These are phyloP conservation scores for Lamellibrachia satsuma DNA, from an alignment of 2,888 invertebrate genomes.

Conservation along the genomic window DNA sequence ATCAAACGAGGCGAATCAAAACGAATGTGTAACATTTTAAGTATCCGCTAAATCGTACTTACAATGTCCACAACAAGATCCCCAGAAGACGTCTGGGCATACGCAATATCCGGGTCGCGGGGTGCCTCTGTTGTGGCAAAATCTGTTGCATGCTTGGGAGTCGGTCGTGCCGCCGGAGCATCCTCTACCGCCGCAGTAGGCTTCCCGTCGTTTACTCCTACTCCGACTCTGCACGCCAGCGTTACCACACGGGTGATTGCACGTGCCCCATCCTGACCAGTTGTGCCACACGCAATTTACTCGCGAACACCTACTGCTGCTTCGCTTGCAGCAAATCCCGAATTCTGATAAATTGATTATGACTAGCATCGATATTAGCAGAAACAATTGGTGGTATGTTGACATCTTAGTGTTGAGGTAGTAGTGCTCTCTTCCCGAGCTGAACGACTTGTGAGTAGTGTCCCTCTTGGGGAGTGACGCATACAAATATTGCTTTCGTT, in stretches of 20 bases:
- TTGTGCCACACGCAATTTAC: constrained; percentile 18
- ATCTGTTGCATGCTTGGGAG: not conserved
- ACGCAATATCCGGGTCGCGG: not conserved
- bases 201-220: not conserved
- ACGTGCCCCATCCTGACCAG: constrained; percentile 13
- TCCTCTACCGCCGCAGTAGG: not conserved
- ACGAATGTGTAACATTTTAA: not conserved
- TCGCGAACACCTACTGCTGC: not conserved
- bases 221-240: not conserved
- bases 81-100: not conserved
- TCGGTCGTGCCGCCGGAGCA: not conserved
- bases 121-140: not conserved
- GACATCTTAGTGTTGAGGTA: not conserved
- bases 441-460: not conserved
- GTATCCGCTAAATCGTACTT: not conserved
- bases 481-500: no score
- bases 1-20: not conserved
- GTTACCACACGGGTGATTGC: constrained; percentile 22
- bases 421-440: not conserved
- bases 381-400: not conserved
- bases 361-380: not conserved
- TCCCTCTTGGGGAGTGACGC: not conserved
- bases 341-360: not conserved
- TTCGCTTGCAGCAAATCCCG: not conserved
- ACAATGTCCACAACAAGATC: not conserved